Percentiles rank a stretch among this genome's conserved stretches.
phyloP scores from a whole-genome alignment of 2,113 vertebrate species.

The Irena cyanogastra region DNA sequence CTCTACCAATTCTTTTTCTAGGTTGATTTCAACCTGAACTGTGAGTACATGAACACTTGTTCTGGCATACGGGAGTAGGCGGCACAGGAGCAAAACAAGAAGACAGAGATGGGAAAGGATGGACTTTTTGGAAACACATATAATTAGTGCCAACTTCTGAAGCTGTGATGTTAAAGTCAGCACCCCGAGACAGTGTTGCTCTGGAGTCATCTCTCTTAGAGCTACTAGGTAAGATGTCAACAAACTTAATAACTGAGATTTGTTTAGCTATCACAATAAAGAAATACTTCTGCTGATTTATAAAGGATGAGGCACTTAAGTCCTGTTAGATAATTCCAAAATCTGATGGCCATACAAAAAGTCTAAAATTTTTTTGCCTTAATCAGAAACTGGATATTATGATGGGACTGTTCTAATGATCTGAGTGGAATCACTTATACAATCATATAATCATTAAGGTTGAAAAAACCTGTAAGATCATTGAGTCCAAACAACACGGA shows the following conservation, averaged over 20 bases:
- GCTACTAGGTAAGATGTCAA: neutral
- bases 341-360: neutral
- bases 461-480: neutral
- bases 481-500: neutral
- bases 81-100: neutral
- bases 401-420: neutral
- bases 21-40: conserved; percentile 10
- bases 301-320: neutral
- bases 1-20: neutral
- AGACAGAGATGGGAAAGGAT: neutral
- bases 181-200: neutral
- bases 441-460: neutral
- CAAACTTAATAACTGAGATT: neutral
- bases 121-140: neutral
- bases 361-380: neutral
- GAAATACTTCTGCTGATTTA: neutral
- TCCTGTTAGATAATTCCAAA: neutral
- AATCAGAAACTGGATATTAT: neutral
- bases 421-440: neutral
- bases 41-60: neutral
- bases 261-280: neutral
- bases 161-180: neutral
- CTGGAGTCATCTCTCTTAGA: neutral
- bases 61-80: neutral
- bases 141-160: neutral